phyloP scores from a whole-genome alignment of 2,797 vertebrate species.

The Jordanella pulchra region DNA sequence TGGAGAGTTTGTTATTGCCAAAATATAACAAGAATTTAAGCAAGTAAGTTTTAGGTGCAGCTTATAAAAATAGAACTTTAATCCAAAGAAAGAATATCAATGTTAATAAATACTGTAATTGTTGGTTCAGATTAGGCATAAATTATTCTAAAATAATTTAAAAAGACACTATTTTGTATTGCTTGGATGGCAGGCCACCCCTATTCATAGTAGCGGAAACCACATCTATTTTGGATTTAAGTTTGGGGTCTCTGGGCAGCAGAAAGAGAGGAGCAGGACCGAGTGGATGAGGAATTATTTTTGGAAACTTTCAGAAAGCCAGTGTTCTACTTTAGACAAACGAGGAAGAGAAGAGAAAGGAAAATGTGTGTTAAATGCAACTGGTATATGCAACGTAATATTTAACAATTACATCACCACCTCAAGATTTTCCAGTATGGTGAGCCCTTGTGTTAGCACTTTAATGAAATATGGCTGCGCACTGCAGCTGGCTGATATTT shows the following conservation, averaged over 20 bases:
- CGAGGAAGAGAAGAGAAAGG: not conserved
- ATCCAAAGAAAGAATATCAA: constrained; percentile 18
- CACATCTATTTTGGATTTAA: constrained; percentile 80
- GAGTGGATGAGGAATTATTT: constrained; percentile 65
- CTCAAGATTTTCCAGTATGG: not conserved
- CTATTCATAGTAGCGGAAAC: constrained; percentile 76
- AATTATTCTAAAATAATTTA: constrained; percentile 66
- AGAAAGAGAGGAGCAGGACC: constrained; percentile 51
- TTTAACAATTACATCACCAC: not conserved
- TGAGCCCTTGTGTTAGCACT: not conserved
- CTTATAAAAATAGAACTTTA: not conserved
- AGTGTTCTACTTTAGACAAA: constrained; percentile 44
- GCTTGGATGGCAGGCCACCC: constrained; percentile 67
- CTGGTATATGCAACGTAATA: too few relatives aligned
- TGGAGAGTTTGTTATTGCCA: not conserved
- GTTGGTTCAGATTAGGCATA: constrained; percentile 45
- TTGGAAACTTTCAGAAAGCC: constrained; percentile 56
- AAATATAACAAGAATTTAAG: not conserved
- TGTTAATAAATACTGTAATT: constrained; percentile 33
- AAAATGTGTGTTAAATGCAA: not conserved
- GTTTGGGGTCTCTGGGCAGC: constrained; percentile 77
- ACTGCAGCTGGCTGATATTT: constrained; percentile 3
- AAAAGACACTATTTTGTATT: constrained; percentile 72
- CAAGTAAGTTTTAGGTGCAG: not conserved
- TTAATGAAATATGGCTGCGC: not conserved